These are phyloP conservation scores for Drosophila littoralis DNA, from an alignment of 1,140 invertebrate species.

Conservation along the genomic window DNA sequence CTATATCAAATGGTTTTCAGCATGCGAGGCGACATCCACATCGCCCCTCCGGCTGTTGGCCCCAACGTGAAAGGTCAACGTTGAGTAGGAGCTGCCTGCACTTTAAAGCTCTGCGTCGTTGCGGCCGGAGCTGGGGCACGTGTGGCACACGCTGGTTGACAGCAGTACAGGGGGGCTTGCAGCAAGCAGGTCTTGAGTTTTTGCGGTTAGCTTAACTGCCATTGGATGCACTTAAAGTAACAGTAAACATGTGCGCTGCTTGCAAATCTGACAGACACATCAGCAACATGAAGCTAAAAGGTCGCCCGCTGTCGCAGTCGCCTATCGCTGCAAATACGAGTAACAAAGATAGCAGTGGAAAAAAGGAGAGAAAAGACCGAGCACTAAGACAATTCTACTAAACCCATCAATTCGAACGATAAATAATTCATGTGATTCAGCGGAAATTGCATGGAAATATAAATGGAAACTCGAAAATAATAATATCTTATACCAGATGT, in stretches of 20 bases:
- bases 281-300: slow-evolving; percentile 11
- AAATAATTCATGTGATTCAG: background rate
- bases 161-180: background rate
- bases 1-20: slow-evolving; percentile 41
- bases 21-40: slow-evolving; percentile 21
- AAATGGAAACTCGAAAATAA: too few relatives aligned
- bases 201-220: slow-evolving; percentile 17
- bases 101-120: slow-evolving; percentile 29
- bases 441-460: too few relatives aligned
- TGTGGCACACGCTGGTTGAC: slow-evolving; percentile 9
- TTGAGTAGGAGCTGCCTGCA: slow-evolving; percentile 32
- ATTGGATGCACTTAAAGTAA: slow-evolving; percentile 48
- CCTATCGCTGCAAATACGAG: slow-evolving; percentile 16
- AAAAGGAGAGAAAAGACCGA: background rate
- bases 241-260: slow-evolving; percentile 44
- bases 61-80: slow-evolving; percentile 42
- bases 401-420: background rate
- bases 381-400: background rate
- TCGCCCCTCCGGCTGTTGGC: slow-evolving; percentile 5
- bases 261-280: slow-evolving; percentile 37
- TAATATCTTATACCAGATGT: too few relatives aligned
- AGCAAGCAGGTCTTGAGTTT: slow-evolving; percentile 17
- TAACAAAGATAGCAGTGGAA: background rate
- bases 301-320: slow-evolving; percentile 15
- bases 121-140: background rate